Conservation (phyloP, 30 jellyfish, hydroid and myxozoan genomes). For the Cassiopea xamachana region DNA sequence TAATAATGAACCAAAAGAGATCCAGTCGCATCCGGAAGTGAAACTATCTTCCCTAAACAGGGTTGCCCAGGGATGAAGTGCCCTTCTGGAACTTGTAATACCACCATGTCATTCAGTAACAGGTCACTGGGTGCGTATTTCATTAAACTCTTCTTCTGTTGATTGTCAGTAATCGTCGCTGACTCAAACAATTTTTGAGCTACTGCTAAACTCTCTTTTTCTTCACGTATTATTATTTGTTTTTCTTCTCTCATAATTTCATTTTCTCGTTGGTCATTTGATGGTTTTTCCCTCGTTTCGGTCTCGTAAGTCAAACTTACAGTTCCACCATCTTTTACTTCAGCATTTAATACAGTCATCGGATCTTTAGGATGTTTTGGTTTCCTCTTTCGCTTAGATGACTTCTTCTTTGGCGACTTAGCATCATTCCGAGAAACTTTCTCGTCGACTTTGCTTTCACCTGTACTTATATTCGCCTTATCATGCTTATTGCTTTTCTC, state of each 20-base stretch:
- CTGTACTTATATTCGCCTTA: not conserved
- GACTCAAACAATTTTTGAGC: constrained; percentile 31
- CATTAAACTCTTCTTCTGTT: not conserved
- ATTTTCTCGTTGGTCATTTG: not conserved
- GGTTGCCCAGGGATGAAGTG: constrained; percentile 96
- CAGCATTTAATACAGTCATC: constrained; percentile 38
- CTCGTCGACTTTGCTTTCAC: not conserved
- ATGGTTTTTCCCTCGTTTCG: not conserved
- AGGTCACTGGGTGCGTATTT: not conserved
- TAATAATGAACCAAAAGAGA: constrained; percentile 73
- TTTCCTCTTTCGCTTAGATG: constrained; percentile 24
- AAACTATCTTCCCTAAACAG: constrained; percentile 77
- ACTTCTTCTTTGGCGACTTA: constrained; percentile 37
- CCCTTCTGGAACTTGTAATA: constrained; percentile 54
- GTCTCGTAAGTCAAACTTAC: constrained; percentile 19
- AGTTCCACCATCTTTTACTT: constrained; percentile 18
- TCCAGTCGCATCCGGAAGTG: constrained; percentile 58
- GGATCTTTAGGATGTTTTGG: not conserved
- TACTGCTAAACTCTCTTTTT: constrained; percentile 7
- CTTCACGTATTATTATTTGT: constrained; percentile 34
- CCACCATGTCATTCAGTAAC: constrained; percentile 80
- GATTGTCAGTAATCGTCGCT: constrained; percentile 1
- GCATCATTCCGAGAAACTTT: not conserved
- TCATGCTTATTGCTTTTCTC: not conserved
- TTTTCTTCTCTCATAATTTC: constrained; percentile 7